Base-by-base conservation (phyloP, 1,140 invertebrate species). In the Liolophura sinensis region DNA sequence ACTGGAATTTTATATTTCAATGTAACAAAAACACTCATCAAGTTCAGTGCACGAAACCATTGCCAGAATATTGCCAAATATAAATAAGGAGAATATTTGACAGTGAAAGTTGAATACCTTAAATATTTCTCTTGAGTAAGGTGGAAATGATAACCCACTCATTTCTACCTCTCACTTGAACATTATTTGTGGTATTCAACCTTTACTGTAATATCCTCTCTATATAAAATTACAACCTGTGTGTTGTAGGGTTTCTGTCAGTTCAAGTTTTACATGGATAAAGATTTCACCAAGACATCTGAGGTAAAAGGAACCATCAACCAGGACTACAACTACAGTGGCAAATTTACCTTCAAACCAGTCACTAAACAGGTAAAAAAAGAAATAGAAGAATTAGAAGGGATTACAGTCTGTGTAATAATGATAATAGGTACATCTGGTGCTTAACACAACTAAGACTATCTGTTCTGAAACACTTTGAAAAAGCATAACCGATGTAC, bases 231-330 rank as follows among this genome's bases (percentile, higher is more conserved):
- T 22, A 22, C n/a, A 22, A 12, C 65, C 18, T 58, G 16, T 58
- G 25, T 57, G n/a, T 49, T 70, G 60, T 70, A 88, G 87, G 84
- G 87, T 61, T 86, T 82, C 71, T 88, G 88, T 73, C 82, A 79
- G 56, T 89, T 88, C 76, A 81, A 81, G 62, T 82, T 90, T 62
- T 90, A 88, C 73, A 59, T 85, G 56, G 88, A 89, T 47, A 75
- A 86, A 24, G 72, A 77, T 12, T 73, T 75, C 64, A 49, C 59
- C 46, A 27, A 22, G 12, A 50, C 24, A 3, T 52, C 14, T 64
- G 15, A 22, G 46, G 31, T 20, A 27, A 49, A 22, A 55, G 16
- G 57, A 58, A 57, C 16, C 50, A n/a, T 18, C 16, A 40, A 12
- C 16, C n/a, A 18, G 59, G 76, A 85, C 56, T 81, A 86, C 11